A percentile compares a stretch with the other conserved stretches of the same genome.
Evolutionary conservation across 2,797 vertebrate genomes (phyloP).

Genomic region (Gallinago nigripennis): DNA sequence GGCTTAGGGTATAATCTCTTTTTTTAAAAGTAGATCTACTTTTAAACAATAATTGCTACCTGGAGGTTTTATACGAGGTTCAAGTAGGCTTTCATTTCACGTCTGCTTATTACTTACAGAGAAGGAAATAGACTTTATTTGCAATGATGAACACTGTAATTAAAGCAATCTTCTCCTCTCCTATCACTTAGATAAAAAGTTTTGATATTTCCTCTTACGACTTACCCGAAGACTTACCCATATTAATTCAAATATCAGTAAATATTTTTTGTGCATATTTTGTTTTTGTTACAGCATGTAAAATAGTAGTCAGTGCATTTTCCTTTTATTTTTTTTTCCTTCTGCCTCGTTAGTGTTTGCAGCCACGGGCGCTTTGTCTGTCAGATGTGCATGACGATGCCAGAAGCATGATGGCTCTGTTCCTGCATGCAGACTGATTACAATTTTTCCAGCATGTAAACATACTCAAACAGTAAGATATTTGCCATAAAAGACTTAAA

Average conservation of each 20-base stretch:
- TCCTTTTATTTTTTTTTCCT: background rate
- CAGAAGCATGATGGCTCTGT: slow-evolving; percentile 66
- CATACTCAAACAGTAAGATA: slow-evolving; percentile 39
- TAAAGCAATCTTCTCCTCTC: slow-evolving; percentile 43
- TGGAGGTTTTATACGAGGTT: slow-evolving; percentile 85
- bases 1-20: slow-evolving; percentile 60
- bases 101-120: slow-evolving; percentile 62
- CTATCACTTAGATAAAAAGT: background rate
- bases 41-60: slow-evolving; percentile 78
- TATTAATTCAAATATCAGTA: background rate
- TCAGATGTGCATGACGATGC: slow-evolving; percentile 65
- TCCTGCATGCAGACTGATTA: slow-evolving; percentile 71
- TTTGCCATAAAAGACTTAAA: slow-evolving; percentile 11
- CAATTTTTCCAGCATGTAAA: slow-evolving; percentile 47
- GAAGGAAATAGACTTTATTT: slow-evolving; percentile 51
- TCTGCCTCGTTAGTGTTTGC: slow-evolving; percentile 38
- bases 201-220: slow-evolving; percentile 40
- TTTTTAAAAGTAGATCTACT: slow-evolving; percentile 74
- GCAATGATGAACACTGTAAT: slow-evolving; percentile 50
- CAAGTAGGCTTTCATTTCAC: slow-evolving; percentile 84
- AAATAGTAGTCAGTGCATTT: background rate
- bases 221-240: background rate
- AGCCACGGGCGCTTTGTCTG: slow-evolving; percentile 34
- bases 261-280: slow-evolving; percentile 22
- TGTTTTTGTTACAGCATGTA: slow-evolving; percentile 19